These are phyloP conservation scores for Opisthograptis luteolata DNA, from an alignment of 2,888 invertebrate species.

Conservation along the genomic window DNA sequence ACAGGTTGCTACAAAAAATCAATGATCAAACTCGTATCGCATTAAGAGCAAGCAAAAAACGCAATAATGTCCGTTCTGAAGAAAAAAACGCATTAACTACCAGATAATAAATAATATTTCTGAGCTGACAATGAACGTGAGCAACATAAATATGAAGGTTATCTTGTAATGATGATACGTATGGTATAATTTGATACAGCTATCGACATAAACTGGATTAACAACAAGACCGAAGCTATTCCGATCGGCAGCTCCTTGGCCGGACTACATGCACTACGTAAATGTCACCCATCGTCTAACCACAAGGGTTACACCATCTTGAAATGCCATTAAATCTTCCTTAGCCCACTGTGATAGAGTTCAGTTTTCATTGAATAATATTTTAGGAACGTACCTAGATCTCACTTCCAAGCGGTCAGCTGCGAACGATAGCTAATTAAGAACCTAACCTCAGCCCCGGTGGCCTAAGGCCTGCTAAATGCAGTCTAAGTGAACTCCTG, in stretches of 20 bases:
- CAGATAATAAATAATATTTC: constrained; percentile 22
- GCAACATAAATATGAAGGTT: constrained; percentile 16
- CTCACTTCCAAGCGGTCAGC: constrained; percentile 76
- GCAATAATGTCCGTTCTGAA: constrained; percentile 22
- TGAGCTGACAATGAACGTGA: constrained; percentile 18
- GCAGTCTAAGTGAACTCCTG: constrained; percentile 69
- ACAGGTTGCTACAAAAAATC: constrained; percentile 52
- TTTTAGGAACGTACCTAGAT: constrained; percentile 48
- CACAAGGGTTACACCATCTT: constrained; percentile 48
- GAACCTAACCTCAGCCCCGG: constrained; percentile 72
- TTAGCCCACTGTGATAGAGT: constrained; percentile 38
- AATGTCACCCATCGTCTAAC: constrained; percentile 58
- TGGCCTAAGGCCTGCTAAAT: constrained; percentile 72
- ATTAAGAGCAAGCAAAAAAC: constrained; percentile 46
- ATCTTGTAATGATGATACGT: constrained; percentile 10
- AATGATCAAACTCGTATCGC: constrained; percentile 49
- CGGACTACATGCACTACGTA: constrained; percentile 52
- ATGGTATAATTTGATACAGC: constrained; percentile 16
- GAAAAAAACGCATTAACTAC: constrained; percentile 18
- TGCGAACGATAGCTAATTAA: constrained; percentile 79
- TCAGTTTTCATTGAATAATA: constrained; percentile 30
- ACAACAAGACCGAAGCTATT: constrained; percentile 43
- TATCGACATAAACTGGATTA: constrained; percentile 32
- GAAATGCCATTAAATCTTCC: constrained; percentile 23
- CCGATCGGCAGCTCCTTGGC: constrained; percentile 46